Base-by-base conservation (phyloP, 2,113 vertebrate genomes). In the Oenanthe melanoleuca region DNA sequence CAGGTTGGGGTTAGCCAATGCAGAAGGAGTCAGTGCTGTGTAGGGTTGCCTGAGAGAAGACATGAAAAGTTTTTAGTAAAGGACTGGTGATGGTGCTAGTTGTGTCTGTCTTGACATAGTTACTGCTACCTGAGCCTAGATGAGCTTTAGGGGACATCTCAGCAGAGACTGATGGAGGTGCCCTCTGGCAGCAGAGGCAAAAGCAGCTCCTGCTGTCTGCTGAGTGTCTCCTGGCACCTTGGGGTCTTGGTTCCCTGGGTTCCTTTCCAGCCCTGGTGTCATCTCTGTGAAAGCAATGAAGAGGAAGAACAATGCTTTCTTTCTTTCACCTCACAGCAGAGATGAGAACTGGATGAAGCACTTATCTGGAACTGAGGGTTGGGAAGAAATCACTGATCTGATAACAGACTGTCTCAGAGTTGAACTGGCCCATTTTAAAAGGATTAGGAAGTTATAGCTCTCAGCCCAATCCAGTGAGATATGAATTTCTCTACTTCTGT, bases 141-240 rank as follows among this genome's bases (percentile, higher is more conserved):
- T 24, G 79, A 75, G 29, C 26, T 88, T 12, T 60, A 59, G 70
- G 70, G 33, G 12, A 40, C 20, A 18, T 31, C 18, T 16, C 5
- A 45, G 0, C 1, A 3, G 23, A 47, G 18, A 4, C 16, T 55
- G 71, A 24, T 0, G 2, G 12, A 55, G 24, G 23, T 14, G 24
- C 6, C 31, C 8, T 60, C 52, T 56, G 44, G 9, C 21, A 77
- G 16, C 18, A 86, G 33, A 34, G 29, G 14, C 52, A 57, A 21
- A 3, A 13, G 14, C 19, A 49, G 12, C 34, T 85, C 74, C 26
- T 8, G 3, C 29, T 69, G 14, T 49, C 80, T 5, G 3, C 28
- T 0, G 2, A 29, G 4, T 19, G 26, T 56, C 34, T 72, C 24
- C 14, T 14, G 18, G 40, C 26, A 60, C 17, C 40, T 69, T 1